Percentiles rank a stretch among this genome's conserved stretches.
phyloP scores from a whole-genome alignment of 1,140 invertebrate species.

The Cydia strobilella region DNA sequence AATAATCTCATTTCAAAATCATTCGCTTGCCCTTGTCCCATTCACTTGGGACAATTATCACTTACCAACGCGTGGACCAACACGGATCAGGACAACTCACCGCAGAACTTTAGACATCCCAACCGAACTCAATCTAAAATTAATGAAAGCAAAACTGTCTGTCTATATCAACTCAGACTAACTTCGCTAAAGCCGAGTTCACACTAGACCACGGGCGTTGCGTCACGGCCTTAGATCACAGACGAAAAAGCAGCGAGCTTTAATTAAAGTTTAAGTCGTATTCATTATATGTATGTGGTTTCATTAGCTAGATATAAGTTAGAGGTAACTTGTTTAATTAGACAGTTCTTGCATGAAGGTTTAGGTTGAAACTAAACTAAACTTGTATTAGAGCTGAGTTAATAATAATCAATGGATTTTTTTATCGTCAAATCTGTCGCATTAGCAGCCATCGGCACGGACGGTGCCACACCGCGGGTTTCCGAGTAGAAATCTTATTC shows the following conservation, averaged over 20 bases:
- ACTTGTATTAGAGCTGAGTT: background rate
- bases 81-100: background rate
- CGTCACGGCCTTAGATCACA: background rate
- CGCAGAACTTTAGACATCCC: background rate
- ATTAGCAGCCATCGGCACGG: too few relatives aligned
- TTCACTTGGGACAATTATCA: too few relatives aligned
- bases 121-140: background rate
- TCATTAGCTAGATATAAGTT: background rate
- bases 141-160: constrained; percentile 5
- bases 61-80: background rate
- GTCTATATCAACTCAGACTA: background rate
- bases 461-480: too few relatives aligned
- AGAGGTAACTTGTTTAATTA: background rate
- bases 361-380: background rate
- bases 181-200: background rate
- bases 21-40: too few relatives aligned
- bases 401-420: too few relatives aligned
- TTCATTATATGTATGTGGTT: background rate
- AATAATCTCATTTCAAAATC: too few relatives aligned
- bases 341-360: background rate
- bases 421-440: too few relatives aligned
- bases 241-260: background rate
- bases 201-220: background rate
- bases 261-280: background rate
- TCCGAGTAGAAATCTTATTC: too few relatives aligned